A percentile compares a stretch with the other conserved stretches of the same genome.
These are phyloP conservation scores for Scarus forsteni DNA, from an alignment of 2,797 vertebrate species.

Conservation along the genomic window DNA sequence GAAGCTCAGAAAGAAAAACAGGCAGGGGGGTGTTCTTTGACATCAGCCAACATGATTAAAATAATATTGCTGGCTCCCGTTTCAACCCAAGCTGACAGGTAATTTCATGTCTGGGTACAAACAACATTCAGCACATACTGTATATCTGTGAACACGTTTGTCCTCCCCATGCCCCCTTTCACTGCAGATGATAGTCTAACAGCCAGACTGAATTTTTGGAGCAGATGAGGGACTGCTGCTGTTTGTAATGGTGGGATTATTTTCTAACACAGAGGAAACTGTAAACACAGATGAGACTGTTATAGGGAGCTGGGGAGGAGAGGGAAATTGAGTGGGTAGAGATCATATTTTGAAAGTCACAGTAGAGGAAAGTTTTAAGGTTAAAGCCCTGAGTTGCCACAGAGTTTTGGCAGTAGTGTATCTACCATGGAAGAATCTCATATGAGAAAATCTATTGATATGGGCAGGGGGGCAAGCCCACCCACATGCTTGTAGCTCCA, in stretches of 20 bases:
- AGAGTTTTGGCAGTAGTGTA: neutral
- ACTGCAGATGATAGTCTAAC: constrained; percentile 52
- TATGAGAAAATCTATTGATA: too few relatives aligned
- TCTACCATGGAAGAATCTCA: too few relatives aligned
- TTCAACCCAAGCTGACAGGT: constrained; percentile 70
- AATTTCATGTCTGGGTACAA: constrained; percentile 68
- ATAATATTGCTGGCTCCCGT: constrained; percentile 57
- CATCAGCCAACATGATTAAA: constrained; percentile 66
- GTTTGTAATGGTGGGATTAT: constrained; percentile 52
- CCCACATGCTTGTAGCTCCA: too few relatives aligned
- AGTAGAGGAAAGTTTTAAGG: constrained; percentile 16
- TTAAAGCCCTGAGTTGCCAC: constrained; percentile 3
- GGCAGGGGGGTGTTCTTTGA: constrained; percentile 54
- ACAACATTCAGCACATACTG: constrained; percentile 49
- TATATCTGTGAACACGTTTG: constrained; percentile 55
- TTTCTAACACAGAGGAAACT: constrained; percentile 28
- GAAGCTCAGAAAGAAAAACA: constrained; percentile 26
- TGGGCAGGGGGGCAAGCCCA: too few relatives aligned
- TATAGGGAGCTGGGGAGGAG: neutral
- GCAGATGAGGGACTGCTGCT: constrained; percentile 48
- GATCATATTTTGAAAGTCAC: constrained; percentile 29
- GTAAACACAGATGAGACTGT: constrained; percentile 29
- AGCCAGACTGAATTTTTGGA: constrained; percentile 54
- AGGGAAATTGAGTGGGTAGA: constrained; percentile 11
- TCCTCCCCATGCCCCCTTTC: constrained; percentile 58